Conservation (phyloP, 2,113 vertebrate species). For the Perognathus longimembris region DNA sequence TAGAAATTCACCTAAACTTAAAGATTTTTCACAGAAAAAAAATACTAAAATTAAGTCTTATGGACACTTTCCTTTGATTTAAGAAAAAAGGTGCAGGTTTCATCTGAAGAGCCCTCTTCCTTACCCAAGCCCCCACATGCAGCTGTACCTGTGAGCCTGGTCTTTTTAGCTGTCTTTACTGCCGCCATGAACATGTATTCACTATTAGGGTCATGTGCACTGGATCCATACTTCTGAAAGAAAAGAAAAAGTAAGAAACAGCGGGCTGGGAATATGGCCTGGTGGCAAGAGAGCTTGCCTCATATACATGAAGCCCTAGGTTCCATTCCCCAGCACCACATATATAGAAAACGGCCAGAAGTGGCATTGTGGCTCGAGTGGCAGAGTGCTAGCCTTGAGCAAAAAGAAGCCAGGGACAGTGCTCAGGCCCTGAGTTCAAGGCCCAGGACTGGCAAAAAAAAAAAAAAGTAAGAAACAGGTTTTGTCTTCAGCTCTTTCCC, state of each 20-base stretch:
- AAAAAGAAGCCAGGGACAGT: no score
- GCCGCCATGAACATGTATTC: constrained; percentile 91
- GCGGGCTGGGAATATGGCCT: no score
- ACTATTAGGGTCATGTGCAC: constrained; percentile 85
- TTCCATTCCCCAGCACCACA: no score
- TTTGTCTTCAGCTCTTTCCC: constrained; percentile 40
- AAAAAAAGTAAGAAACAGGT: not conserved
- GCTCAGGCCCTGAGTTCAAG: no score
- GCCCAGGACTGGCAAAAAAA: no score
- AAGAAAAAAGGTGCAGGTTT: not conserved
- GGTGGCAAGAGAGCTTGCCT: no score
- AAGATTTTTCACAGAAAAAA: constrained; percentile 40
- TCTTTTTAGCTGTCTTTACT: constrained; percentile 84
- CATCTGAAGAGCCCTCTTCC: not conserved
- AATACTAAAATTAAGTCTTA: not conserved
- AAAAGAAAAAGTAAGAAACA: constrained; percentile 72
- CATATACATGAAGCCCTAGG: no score
- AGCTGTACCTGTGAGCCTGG: constrained; percentile 79
- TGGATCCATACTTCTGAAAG: constrained; percentile 81
- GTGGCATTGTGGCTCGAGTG: no score
- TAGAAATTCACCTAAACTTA: not conserved
- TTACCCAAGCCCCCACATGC: not conserved
- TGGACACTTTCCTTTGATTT: not conserved
- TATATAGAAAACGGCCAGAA: no score
- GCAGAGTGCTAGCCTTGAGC: no score